These are phyloP conservation scores for Nyctereutes procyonoides DNA, from an alignment of 2,113 vertebrate genomes.

Conservation along the genomic window DNA sequence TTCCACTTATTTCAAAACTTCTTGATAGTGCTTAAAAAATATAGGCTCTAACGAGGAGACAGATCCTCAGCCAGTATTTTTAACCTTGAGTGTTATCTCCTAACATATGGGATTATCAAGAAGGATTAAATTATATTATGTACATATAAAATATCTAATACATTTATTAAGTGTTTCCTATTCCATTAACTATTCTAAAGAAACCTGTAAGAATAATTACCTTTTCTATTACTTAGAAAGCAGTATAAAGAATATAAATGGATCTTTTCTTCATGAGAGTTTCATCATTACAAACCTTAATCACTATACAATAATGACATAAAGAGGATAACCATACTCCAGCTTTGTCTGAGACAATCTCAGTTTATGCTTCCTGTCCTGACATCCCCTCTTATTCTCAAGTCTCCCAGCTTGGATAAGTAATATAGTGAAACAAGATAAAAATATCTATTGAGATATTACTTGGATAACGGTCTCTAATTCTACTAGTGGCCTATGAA, in stretches of 20 bases:
- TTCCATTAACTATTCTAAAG: slow-evolving; percentile 12
- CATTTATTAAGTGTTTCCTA: slow-evolving; percentile 12
- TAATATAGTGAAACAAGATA: not conserved
- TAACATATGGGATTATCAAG: not conserved
- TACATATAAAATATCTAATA: not conserved
- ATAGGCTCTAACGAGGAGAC: not conserved
- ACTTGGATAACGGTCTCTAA: not conserved
- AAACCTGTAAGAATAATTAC: not conserved
- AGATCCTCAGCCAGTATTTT: not conserved
- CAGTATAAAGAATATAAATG: not conserved
- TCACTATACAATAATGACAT: not conserved
- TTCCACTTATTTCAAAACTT: slow-evolving; percentile 33
- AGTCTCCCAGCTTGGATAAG: not conserved
- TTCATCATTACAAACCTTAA: not conserved
- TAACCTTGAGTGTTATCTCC: not conserved
- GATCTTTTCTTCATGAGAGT: not conserved
- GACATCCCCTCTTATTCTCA: not conserved
- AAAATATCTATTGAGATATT: not conserved
- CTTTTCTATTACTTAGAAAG: slow-evolving; percentile 37
- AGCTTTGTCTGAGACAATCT: not conserved
- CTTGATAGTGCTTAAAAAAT: not conserved
- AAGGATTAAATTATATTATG: slow-evolving; percentile 4
- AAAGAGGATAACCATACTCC: not conserved
- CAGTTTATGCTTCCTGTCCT: not conserved
- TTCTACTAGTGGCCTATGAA: not conserved